Evolutionary conservation across 64 coral and sea anemone species (phyloP), one percentile per base, ranked within the genome.

Genomic region (Stichodactyla mertensii): DNA sequence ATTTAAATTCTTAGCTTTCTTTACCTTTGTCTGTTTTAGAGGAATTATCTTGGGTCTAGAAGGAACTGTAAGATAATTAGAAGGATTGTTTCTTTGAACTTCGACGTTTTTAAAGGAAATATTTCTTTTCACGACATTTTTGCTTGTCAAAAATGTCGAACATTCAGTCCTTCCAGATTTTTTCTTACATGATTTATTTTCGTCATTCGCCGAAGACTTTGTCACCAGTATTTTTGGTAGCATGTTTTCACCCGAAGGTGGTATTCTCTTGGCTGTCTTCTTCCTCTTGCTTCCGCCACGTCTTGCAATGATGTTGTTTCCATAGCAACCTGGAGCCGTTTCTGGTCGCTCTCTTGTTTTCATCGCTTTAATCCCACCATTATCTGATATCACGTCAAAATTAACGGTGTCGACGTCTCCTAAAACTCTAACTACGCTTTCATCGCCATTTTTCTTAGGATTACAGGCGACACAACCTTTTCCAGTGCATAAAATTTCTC

Each of bases 401-500:
- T 89, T 84, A 53, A 92, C 94, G 0, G 58, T 89, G 60, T 95
- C 94, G 45, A 95, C 83, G 64, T 87, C 91, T 27, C 94, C 91
- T 12, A 95, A 83, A 89, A 89, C 88, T 71, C 62, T 55, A 15
- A 54, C 87, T 19, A 92, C 60, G 10, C 57, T 86, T 53, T 95
- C 67, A 22, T 90, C 80, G 10, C 78, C 88, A 55, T 84, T 78
- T 70, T 64, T 87, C n/a, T 95, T 56, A 61, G 79, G 80, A 64
- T 87, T 86, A 77, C 94, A 95, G 4, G 77, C 94, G 7, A 95
- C 88, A 90, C 94, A 95, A 10, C 91, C 91, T 87, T 87, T 90
- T 2, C 94, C 94, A 52, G 94, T 95, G 52, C 94, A 95, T n/a
- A 95, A 61, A 87, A 95, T 92, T 28, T 89, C 83, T 24, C 94